phyloP scores from a whole-genome alignment of 1,140 invertebrate genomes.

The Neuroterus valhalla region DNA sequence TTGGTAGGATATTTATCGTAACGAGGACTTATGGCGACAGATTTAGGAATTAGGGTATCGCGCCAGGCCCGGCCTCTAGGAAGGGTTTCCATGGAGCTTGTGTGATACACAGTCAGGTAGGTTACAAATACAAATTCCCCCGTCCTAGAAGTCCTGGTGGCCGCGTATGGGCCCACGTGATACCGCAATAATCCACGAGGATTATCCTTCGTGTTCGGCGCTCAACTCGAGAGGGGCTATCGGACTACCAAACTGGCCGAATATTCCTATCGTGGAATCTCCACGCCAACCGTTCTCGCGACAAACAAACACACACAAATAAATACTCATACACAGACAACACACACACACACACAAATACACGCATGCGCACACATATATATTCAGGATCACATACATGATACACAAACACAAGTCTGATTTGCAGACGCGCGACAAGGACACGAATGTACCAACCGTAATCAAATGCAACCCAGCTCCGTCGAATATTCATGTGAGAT shows the following conservation, averaged over 20 bases:
- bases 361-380: neutral
- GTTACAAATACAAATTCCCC: conserved; percentile 62
- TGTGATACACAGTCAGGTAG: conserved; percentile 60
- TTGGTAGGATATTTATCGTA: conserved; percentile 74
- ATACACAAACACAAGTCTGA: neutral
- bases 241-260: conserved; percentile 63
- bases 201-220: conserved; percentile 70
- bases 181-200: conserved; percentile 74
- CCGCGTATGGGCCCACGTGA: conserved; percentile 69
- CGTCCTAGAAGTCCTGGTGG: conserved; percentile 58
- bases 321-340: neutral
- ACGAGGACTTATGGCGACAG: conserved; percentile 76
- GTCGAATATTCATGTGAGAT: conserved; percentile 30
- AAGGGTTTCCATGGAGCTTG: conserved; percentile 68
- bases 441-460: conserved; percentile 29
- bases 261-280: conserved; percentile 59
- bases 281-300: conserved; percentile 20
- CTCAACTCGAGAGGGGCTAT: conserved; percentile 62
- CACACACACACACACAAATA: neutral
- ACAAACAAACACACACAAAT: neutral
- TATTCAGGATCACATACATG: neutral
- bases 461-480: conserved; percentile 28
- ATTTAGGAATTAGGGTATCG: conserved; percentile 76
- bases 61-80: conserved; percentile 64
- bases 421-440: neutral